Evolutionary conservation across 92 coral and sea anemone species (phyloP).

Genomic region (Paramuricea clavata): DNA sequence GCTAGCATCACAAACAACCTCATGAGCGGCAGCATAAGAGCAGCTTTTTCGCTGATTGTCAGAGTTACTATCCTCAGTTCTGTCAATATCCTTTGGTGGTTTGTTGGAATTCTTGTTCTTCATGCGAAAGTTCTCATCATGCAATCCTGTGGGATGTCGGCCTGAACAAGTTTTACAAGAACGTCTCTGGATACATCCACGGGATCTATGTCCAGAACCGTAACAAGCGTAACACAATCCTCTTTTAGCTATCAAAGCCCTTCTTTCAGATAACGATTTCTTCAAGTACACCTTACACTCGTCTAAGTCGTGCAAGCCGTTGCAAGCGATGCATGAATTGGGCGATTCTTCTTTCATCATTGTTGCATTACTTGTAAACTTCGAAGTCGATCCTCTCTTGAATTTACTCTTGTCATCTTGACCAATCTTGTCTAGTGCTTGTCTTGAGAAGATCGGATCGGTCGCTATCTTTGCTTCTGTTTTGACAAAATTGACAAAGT

Average conservation of each 20-base stretch:
- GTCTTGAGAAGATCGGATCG: constrained; percentile 47
- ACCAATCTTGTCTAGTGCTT: constrained; percentile 32
- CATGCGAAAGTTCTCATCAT: constrained; percentile 56
- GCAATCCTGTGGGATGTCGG: constrained; percentile 41
- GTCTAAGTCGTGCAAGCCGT: neutral
- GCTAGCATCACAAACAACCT: neutral
- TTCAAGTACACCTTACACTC: neutral
- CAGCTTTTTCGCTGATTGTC: neutral
- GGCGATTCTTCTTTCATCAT: neutral
- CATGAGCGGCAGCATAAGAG: neutral
- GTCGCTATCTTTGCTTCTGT: constrained; percentile 26
- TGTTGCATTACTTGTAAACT: neutral
- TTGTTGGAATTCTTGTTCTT: neutral
- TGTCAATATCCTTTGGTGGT: neutral
- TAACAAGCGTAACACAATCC: constrained; percentile 19
- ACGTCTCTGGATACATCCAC: neutral
- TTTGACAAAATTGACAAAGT: constrained; percentile 36
- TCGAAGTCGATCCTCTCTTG: neutral
- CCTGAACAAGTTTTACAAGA: neutral
- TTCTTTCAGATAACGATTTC: constrained; percentile 10
- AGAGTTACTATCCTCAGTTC: neutral
- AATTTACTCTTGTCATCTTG: neutral
- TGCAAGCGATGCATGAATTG: neutral
- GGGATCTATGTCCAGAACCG: neutral
- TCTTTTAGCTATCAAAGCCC: neutral